Evolutionary conservation across 2,113 vertebrate genomes (phyloP), one percentile per base, ranked within the genome.

Genomic region (Falcunculus frontatus): DNA sequence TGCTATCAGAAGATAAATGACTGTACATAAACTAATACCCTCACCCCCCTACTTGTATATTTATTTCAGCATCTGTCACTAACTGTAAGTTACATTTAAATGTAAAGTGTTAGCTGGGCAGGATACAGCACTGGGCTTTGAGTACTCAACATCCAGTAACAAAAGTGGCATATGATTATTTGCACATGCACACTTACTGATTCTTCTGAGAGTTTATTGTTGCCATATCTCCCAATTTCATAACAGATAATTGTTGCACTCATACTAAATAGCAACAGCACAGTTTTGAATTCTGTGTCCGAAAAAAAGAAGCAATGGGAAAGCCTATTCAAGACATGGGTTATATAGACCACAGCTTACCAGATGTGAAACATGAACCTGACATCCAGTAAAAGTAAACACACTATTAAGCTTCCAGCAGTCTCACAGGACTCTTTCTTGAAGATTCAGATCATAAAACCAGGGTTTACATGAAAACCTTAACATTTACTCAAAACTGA

Each of bases 1-100:
- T 33, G 74, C 82, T 94, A 50, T 81, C 67, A 32, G 68, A 97
- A 97, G 97, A 97, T 95, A 97, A 97, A 97, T 93, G 93, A 46
- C 86, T 89, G 46, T 62, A 62, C 18, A 87, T 76, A 79, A 88
- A 87, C 55, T 80, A 78, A 92, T 73, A 57, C 50, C 27, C 89
- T 96, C 85, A 79, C 87, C 83, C 60, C 35, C 62, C 52, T 72
- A 59, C 80, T 93, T 56, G 27, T 92, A 60, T 93, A 74, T 92
- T 96, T 95, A 89, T 83, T 96, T 92, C 95, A 93, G 77, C 69
- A 68, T 89, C 88, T 96, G 78, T 89, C 90, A 90, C 63, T 87
- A 79, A 94, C 76, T 95, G 49, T 50, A n/a, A 95, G 63, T 77
- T 89, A 87, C 60, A 95, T 92, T 93, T 91, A 92, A 92, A 96